Evolutionary conservation across 2,113 vertebrate species (phyloP).

Genomic region (Pituophis catenifer): DNA sequence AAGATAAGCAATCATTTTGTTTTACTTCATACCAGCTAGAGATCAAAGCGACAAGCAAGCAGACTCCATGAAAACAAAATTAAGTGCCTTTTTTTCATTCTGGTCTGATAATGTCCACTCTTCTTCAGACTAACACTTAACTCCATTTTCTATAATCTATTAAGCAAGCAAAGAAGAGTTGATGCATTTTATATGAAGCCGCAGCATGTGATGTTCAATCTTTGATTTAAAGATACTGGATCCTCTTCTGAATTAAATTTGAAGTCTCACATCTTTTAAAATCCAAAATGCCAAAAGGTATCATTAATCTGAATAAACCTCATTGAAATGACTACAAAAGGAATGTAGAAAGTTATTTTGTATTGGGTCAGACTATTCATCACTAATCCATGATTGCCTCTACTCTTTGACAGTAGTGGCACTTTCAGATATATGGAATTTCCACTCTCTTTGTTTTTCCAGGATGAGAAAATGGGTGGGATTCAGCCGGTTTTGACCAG

Average conservation of each 20-base stretch:
- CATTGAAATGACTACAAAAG: neutral
- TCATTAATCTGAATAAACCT: neutral
- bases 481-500: too few relatives aligned
- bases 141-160: neutral
- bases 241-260: neutral
- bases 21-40: constrained; percentile 5
- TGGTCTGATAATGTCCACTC: neutral
- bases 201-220: neutral
- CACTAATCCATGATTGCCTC: neutral
- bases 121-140: neutral
- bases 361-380: neutral
- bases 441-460: neutral
- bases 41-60: neutral
- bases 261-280: neutral
- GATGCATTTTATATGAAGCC: constrained; percentile 12
- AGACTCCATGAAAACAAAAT: constrained; percentile 1
- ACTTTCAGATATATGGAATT: neutral
- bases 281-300: neutral
- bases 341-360: neutral
- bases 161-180: constrained; percentile 6
- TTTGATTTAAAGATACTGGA: neutral
- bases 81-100: neutral
- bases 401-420: neutral
- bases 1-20: constrained; percentile 25
- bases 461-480: neutral